phyloP scores from a whole-genome alignment of 2,888 invertebrate genomes.

The Coleophora flavipennella region DNA sequence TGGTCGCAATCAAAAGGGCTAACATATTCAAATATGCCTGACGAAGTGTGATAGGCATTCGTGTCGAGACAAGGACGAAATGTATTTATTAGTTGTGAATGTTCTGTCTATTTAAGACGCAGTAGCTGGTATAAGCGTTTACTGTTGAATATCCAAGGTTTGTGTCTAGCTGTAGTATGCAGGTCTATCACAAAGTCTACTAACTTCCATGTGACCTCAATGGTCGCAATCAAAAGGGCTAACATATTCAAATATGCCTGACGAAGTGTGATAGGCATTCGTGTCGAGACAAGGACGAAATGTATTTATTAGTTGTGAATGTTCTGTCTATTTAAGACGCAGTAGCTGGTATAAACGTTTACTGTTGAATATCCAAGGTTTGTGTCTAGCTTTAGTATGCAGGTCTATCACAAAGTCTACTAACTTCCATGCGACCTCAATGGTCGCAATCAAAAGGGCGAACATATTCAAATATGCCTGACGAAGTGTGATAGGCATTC shows the following conservation, averaged over 20 bases:
- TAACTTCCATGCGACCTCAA: too few relatives aligned
- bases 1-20: conserved; percentile 28
- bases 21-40: conserved; percentile 30
- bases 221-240: conserved; percentile 28
- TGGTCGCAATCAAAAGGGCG: conserved; percentile 28
- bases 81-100: not conserved
- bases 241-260: conserved; percentile 30
- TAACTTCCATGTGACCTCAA: too few relatives aligned
- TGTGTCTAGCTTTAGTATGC: too few relatives aligned
- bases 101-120: not conserved
- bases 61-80: conserved; percentile 31
- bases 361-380: too few relatives aligned
- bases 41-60: conserved; percentile 30
- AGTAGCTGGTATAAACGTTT: too few relatives aligned
- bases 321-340: not conserved
- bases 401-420: too few relatives aligned
- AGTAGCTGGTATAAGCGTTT: too few relatives aligned
- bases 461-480: conserved; percentile 30
- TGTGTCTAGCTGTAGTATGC: too few relatives aligned
- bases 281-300: conserved; percentile 31
- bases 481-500: conserved; percentile 30
- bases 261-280: conserved; percentile 30
- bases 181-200: too few relatives aligned
- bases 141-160: too few relatives aligned
- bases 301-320: not conserved